These are phyloP conservation scores for Notechis scutatus DNA, from an alignment of 2,113 vertebrate species.

Conservation along the genomic window DNA sequence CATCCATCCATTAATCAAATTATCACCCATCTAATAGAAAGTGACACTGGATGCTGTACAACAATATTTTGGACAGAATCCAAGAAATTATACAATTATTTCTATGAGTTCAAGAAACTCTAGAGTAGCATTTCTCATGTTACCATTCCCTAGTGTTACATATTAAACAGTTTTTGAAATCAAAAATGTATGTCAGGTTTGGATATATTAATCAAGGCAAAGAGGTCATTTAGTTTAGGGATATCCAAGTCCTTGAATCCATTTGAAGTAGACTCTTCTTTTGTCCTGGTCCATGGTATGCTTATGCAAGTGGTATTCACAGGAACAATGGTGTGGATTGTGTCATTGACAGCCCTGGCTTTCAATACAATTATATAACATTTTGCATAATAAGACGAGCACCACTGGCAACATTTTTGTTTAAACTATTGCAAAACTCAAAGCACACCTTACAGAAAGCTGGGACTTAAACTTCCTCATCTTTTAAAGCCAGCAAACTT, in stretches of 20 bases:
- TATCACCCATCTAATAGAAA: not conserved
- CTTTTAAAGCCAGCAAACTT: not conserved
- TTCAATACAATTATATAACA: not conserved
- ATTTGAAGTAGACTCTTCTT: not conserved
- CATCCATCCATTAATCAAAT: not conserved
- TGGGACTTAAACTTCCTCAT: not conserved
- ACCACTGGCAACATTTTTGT: not conserved
- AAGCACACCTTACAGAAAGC: not conserved
- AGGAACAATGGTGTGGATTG: not conserved
- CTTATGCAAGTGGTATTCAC: not conserved
- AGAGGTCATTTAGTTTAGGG: not conserved
- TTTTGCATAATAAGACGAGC: not conserved
- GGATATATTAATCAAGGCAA: not conserved
- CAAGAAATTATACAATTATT: not conserved
- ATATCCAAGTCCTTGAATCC: not conserved
- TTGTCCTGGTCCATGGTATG: not conserved
- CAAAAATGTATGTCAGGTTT: not conserved
- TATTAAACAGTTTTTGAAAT: not conserved
- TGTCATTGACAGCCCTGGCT: not conserved
- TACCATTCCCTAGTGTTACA: not conserved
- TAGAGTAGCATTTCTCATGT: not conserved
- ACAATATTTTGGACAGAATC: not conserved
- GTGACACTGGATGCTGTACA: not conserved
- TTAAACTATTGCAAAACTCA: not conserved
- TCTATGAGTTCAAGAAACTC: not conserved